Evolutionary conservation across 23 tunicate genomes (phyloP), one percentile per base, ranked within the genome.

Genomic region (Aplidium turbinatum): DNA sequence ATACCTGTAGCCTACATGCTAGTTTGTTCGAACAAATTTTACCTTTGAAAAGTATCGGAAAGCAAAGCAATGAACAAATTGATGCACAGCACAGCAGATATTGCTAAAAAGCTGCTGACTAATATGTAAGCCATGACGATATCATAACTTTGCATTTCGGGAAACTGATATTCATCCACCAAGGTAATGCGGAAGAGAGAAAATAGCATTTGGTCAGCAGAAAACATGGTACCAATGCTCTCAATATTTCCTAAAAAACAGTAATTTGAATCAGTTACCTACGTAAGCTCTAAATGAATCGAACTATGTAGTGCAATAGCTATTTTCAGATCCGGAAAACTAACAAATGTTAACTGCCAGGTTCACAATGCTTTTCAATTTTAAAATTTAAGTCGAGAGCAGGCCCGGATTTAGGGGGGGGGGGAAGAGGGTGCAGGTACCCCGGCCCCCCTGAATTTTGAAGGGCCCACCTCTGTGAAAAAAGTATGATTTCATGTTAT

Each of bases 11-110:
- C n/a, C n/a, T n/a, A n/a, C n/a, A n/a, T n/a, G n/a, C n/a, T n/a
- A n/a, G n/a, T n/a, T n/a, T n/a, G n/a, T n/a, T 21, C 1, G 36
- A 1, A n/a, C 19, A 25, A 5, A n/a, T 24, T 30, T 73, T 23
- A 91, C 97, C 98, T 76, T 58, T 85, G 93, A 63, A 93, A 93
- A 1, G 98, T 93, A 36, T 93, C 98, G 18, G 98, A 93, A 45
- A 93, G 80, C 63, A 93, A 80, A 20, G 98, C 98, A 63, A 93
- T 93, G 77, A 93, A 93, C 35, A 93, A 78, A 70, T 93, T 93
- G 47, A 93, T 58, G 76, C 87, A 81, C 33, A 93, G 69, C 31
- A 93, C 77, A 1, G 98, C 98, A 19, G 83, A 76, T n/a, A 93
- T 68, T 19, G 78, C 85, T 20, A 82, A 77, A 56, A 85, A 93